These are phyloP conservation scores for Tenthredo scrophulariae DNA, from an alignment of 2,888 invertebrate species.

Conservation along the genomic window DNA sequence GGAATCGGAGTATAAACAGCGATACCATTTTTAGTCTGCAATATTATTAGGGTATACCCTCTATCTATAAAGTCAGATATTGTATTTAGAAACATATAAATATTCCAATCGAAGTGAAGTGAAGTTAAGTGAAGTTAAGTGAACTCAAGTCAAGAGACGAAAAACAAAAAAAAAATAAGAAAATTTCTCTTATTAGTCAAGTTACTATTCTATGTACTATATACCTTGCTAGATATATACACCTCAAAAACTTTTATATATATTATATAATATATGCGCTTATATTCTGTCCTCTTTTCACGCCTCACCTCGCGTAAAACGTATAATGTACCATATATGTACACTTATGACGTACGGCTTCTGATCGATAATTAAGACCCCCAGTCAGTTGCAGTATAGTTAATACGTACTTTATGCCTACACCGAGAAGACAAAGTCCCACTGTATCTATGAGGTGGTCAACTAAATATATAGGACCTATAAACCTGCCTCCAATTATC, in stretches of 20 bases:
- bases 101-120: no score
- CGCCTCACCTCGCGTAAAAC: conserved; percentile 28
- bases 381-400: conserved; percentile 15
- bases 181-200: no score
- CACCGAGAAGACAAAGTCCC: background rate
- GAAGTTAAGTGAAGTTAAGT: no score
- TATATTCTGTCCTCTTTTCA: background rate
- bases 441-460: background rate
- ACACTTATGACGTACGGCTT: conserved; percentile 31
- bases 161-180: no score
- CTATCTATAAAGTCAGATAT: no score
- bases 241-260: no score
- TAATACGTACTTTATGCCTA: background rate
- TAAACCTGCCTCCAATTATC: background rate
- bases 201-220: no score
- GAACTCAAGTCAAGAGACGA: no score
- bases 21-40: background rate
- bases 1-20: background rate
- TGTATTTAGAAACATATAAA: no score
- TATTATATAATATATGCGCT: no score
- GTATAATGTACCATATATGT: background rate
- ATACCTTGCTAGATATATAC: no score
- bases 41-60: no score
- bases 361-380: conserved; percentile 46
- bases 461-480: background rate